Evolutionary conservation across 2,888 invertebrate genomes (phyloP), one percentile per base, ranked within the genome.

Genomic region (Plebejus argus): DNA sequence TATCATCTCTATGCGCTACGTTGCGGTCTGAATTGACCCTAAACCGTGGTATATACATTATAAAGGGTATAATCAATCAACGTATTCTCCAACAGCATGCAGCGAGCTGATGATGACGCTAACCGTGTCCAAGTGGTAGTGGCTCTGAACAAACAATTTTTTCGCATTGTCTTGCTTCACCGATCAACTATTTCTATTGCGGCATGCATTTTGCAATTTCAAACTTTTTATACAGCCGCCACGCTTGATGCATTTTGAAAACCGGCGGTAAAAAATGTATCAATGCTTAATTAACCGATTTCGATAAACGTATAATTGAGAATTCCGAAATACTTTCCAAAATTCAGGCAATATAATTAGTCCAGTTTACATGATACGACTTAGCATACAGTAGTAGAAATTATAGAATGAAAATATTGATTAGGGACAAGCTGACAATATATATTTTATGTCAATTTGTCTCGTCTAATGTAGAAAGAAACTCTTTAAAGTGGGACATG

Each of bases 171-270:
- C 74, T 74, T 53, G 74, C 74, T 74, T 49, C 74, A 74, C 74
- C 74, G 74, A 49, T 53, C 74, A 74, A 53, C 74, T 74, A 49
- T 74, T 74, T 53, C 53, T 53, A 49, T 74, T 74, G 74, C 74
- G 53, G 74, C 49, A 53, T 53, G 74, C 74, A 49, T 74, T 74
- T 74, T 74, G 74, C 53, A 74, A 74, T 74, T 74, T 53, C 74
- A 74, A 74, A 53, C 74, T 74, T 74, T 74, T 74, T 74, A 28
- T 18, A 28, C 53, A 23, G 58, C 58, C 71, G 39, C 49, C 15
- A 74, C 74, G 74, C 74, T 74, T 18, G 74, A 53, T 49, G 74
- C 74, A 53, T 74, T 74, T 74, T 74, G 53, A 74, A 74, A 74
- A 74, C 74, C 23, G 33, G 7, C 49, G 74, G 6, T 53, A 74